Percentiles rank a stretch among this genome's conserved stretches.
These are phyloP conservation scores for Panurus biarmicus DNA, from an alignment of 2,113 vertebrate species.

Conservation along the genomic window DNA sequence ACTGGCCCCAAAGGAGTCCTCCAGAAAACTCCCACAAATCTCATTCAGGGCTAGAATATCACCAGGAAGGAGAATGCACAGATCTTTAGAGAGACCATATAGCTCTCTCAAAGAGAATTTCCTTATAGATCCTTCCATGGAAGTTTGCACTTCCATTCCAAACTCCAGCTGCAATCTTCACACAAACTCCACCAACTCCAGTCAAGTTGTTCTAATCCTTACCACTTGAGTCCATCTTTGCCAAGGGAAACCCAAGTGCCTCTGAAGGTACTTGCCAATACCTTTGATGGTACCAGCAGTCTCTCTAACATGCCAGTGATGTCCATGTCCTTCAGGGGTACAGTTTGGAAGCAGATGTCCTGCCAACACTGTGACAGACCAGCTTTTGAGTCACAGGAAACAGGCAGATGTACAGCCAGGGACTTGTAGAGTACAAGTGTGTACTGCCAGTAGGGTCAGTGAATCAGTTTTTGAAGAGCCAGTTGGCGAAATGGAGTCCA, in stretches of 20 bases:
- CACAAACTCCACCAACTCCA: background rate
- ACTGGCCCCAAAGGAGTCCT: slow-evolving; percentile 23
- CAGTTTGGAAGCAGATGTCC: background rate
- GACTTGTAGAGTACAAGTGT: background rate
- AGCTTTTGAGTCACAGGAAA: background rate
- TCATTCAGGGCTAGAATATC: slow-evolving; percentile 41
- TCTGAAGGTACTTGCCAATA: background rate
- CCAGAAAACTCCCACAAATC: background rate
- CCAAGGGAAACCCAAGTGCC: background rate
- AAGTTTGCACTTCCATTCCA: background rate
- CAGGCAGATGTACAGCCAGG: background rate
- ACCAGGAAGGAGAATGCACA: background rate
- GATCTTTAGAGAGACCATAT: slow-evolving; percentile 5
- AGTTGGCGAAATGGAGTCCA: slow-evolving; percentile 8
- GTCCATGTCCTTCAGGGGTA: background rate
- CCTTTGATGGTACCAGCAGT: background rate
- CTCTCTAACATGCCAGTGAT: background rate
- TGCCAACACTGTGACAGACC: background rate
- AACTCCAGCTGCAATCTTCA: background rate
- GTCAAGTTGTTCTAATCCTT: background rate
- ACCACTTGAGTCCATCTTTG: background rate
- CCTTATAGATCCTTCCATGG: background rate
- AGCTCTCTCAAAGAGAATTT: slow-evolving; percentile 8
- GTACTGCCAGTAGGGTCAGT: background rate
- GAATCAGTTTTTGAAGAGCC: background rate